Evolutionary conservation across 2,888 invertebrate genomes (phyloP).

Genomic region (Fissipunctia ypsillon): DNA sequence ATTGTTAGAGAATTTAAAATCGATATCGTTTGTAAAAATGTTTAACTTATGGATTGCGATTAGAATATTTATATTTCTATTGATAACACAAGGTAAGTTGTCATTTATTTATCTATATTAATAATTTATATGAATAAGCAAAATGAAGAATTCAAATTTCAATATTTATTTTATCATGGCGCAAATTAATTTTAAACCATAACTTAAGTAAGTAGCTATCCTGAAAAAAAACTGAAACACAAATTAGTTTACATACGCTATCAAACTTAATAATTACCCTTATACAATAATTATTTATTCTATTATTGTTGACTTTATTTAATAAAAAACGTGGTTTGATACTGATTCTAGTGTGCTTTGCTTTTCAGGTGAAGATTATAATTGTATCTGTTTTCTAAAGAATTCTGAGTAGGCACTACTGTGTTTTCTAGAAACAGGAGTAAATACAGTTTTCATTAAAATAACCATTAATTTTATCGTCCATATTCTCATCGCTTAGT

Average conservation of each 20-base stretch:
- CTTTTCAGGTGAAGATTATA: background rate
- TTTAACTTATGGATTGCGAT: constrained; percentile 67
- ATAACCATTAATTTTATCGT: background rate
- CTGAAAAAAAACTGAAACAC: background rate
- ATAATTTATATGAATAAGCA: background rate
- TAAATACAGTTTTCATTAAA: background rate
- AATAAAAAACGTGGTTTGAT: background rate
- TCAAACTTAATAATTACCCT: background rate
- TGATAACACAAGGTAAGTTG: constrained; percentile 74
- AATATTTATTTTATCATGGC: background rate
- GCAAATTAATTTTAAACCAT: background rate
- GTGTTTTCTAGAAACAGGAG: background rate
- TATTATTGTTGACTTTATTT: background rate
- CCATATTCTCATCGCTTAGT: too few species aligned
- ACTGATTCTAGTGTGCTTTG: background rate
- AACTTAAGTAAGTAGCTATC: background rate
- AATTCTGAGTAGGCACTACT: background rate
- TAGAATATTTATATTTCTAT: constrained; percentile 71
- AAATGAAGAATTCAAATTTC: background rate
- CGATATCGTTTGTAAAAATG: constrained; percentile 69
- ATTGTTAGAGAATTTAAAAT: constrained; percentile 60
- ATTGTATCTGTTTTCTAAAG: background rate
- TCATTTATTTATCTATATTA: background rate
- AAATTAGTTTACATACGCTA: too few species aligned
- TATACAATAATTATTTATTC: background rate